A percentile compares a stretch with the other conserved stretches of the same genome.
These are phyloP conservation scores for Prorops nasuta DNA, from an alignment of 1,140 invertebrate species.

Conservation along the genomic window DNA sequence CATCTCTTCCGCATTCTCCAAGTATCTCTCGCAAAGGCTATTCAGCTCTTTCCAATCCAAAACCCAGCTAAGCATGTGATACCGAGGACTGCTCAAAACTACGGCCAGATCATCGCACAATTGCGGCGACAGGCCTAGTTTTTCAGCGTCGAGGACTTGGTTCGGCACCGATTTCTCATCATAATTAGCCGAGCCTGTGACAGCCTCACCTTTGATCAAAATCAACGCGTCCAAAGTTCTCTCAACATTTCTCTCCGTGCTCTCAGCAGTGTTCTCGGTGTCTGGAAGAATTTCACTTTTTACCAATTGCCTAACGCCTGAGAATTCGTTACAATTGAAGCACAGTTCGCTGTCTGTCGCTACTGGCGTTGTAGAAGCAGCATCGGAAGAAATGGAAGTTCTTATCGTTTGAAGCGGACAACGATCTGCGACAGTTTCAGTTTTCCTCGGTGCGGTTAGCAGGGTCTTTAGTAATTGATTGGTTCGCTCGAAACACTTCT, in stretches of 20 bases:
- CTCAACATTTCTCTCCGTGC: slow-evolving; percentile 30
- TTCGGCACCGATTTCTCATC: slow-evolving; percentile 54
- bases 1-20: slow-evolving; percentile 61
- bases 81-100: slow-evolving; percentile 62
- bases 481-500: slow-evolving; percentile 34
- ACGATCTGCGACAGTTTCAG: slow-evolving; percentile 22
- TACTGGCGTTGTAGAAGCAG: not conserved
- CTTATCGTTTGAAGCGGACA: slow-evolving; percentile 34
- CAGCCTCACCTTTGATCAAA: slow-evolving; percentile 47
- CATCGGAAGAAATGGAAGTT: slow-evolving; percentile 12
- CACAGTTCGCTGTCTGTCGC: slow-evolving; percentile 41
- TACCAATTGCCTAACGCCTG: no score
- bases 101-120: slow-evolving; percentile 64
- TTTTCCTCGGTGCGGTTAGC: slow-evolving; percentile 29
- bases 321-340: slow-evolving; percentile 41
- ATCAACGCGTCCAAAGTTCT: slow-evolving; percentile 50
- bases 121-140: slow-evolving; percentile 60
- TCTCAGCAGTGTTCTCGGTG: not conserved
- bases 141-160: slow-evolving; percentile 55
- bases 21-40: slow-evolving; percentile 60
- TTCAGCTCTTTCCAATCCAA: slow-evolving; percentile 62
- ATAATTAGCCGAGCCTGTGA: slow-evolving; percentile 51
- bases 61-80: slow-evolving; percentile 64
- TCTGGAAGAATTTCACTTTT: slow-evolving; percentile 13
- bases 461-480: slow-evolving; percentile 41